Evolutionary conservation across 2,797 vertebrate genomes (phyloP), one percentile per base, ranked within the genome.

Genomic region (Eleutherodactylus coqui): DNA sequence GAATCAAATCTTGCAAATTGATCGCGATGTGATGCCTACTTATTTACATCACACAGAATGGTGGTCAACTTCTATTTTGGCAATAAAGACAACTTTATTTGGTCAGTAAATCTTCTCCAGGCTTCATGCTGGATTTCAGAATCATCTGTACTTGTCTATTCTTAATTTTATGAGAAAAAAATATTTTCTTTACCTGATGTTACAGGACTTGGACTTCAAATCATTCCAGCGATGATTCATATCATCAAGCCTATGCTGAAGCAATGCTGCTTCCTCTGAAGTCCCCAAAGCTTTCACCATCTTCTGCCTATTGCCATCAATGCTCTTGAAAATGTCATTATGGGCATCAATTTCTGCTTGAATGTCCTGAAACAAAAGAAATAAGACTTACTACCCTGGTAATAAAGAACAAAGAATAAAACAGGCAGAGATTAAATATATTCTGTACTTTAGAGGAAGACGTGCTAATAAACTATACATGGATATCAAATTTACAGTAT

Each of bases 161-260:
- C 60, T 62, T 62, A 5, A 16, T 29, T 29, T 67, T 8, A 6
- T 19, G 32, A 34, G 8, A 21, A 19, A 41, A 24, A 5, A 11
- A 19, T 21, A 10, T 7, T 41, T 72, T 38, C n/a, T 41, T 53
- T 84, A 96, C 98, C 98, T 95, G 91, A 99, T 99, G 88, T 95
- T 99, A 80, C 96, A 95, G 0, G 98, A 99, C 89, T 98, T 99
- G 0, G 94, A 91, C 90, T 97, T 99, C 84, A 99, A 93, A 87
- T 99, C 97, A 0, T 95, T 97, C 98, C 98, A 99, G 82, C 98
- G 97, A 70, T 98, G 98, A 92, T 99, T 99, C 98, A 99, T 99
- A 91, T 99, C 97, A 89, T 99, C 98, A 88, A 99, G 95, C 51
- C 97, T 94, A 89, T 98, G 97, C 73, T 99, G 98, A 70, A 99